These are phyloP conservation scores for Hydractinia symbiolongicarpus DNA, from an alignment of 30 jellyfish, hydroid and myxozoan genomes.

Conservation along the genomic window DNA sequence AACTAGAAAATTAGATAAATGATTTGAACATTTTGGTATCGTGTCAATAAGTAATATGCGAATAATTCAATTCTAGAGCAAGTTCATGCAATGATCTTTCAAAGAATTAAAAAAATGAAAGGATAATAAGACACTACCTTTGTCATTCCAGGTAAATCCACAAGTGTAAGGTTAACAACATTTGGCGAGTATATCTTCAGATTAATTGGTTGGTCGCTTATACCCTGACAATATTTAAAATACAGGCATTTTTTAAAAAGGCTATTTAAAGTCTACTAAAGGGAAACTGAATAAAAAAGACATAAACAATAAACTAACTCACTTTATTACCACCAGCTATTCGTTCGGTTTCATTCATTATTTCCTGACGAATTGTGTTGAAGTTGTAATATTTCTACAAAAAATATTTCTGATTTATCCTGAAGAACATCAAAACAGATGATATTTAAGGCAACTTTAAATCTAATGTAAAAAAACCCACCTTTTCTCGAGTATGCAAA, in stretches of 20 bases:
- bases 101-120: too few species aligned
- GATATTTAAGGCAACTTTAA: too few species aligned
- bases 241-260: neutral
- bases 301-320: neutral
- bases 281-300: neutral
- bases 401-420: neutral
- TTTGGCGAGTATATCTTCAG: conserved; percentile 84
- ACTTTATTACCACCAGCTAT: conserved; percentile 84
- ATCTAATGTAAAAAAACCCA: neutral
- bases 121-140: conserved; percentile 37
- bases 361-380: conserved; percentile 74
- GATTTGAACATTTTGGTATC: too few species aligned
- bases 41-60: too few species aligned
- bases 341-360: conserved; percentile 70
- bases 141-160: conserved; percentile 94
- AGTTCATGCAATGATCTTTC: too few species aligned
- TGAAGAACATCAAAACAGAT: too few species aligned
- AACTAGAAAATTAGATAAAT: too few species aligned
- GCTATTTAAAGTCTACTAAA: neutral
- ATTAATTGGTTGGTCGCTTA: conserved; percentile 63
- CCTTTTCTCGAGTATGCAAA: conserved; percentile 73
- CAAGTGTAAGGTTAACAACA: conserved; percentile 85
- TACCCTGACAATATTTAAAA: conserved; percentile 42
- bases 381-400: conserved; percentile 67
- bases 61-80: too few species aligned